Base-by-base conservation (phyloP, 2,797 vertebrate genomes). In the Nyctalus aviator region DNA sequence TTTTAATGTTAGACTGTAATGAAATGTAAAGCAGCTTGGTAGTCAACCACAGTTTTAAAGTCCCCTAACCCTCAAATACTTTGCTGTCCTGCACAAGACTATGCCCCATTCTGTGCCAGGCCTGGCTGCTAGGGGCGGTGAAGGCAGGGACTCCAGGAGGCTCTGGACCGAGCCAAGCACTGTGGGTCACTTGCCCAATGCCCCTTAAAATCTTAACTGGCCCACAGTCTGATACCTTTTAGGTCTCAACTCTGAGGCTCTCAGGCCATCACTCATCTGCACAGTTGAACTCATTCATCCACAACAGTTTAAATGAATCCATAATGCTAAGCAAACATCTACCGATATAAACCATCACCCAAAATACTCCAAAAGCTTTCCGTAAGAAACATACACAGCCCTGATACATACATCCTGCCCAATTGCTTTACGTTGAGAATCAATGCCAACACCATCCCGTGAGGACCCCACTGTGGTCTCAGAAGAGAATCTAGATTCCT, bases 231-330 rank as follows among this genome's bases (percentile, higher is more conserved):
- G 32, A 5, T 30, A 62, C 37, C 59, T 62, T 37, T 62, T 25
- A 77, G 84, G 30, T 90, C 71, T 88, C 84, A 68, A 76, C 17
- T 66, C 44, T 55, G 23, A 91, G 3, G 7, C 5, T 55, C 84
- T 66, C 7, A 1, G 30, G 32, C 72, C 50, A 46, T 77, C 53
- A 64, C 17, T 82, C 37, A 86, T 35, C 9, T 62, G 32, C 55
- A 83, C 0, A 73, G 32, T 9, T 84, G 53, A 93, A 72, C 78
- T 90, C 64, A 84, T 82, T 37, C 55, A 48, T 48, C 27, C 30
- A 71, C 27, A 37, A 88, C 85, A 88, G 66, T 87, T 82, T 48
- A 95, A 92, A 64, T 57, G 53, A 81, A 72, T 21, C 10, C 1
- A 53, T 8, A 78, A 87, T n/a, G 20, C 27, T 71, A 48, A 93